Conservation (phyloP, 2,797 vertebrate species). For the Pangasius mekongensis region DNA sequence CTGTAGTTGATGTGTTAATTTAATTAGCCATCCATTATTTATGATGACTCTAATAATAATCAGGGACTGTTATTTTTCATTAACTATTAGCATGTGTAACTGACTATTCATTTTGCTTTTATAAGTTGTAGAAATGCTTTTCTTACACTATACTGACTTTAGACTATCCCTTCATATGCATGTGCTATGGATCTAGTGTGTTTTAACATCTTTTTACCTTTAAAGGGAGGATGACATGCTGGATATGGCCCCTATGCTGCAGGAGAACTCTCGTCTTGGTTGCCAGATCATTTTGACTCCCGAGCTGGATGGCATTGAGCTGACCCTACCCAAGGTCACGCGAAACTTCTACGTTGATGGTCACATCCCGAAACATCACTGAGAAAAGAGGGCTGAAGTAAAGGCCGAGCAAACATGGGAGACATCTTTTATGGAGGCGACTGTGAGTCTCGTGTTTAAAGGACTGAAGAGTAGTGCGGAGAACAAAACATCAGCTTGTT, state of each 20-base stretch:
- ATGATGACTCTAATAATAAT: background rate
- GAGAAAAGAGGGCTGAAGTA: slow-evolving; percentile 60
- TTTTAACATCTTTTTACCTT: background rate
- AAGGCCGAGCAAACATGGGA: background rate
- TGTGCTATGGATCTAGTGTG: background rate
- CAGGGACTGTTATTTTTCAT: background rate
- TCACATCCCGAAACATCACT: slow-evolving; percentile 89
- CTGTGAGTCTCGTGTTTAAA: background rate
- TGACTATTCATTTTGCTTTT: background rate
- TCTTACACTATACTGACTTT: background rate
- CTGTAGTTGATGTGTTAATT: background rate
- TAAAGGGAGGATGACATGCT: slow-evolving; percentile 92
- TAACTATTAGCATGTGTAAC: background rate
- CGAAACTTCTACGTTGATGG: slow-evolving; percentile 95
- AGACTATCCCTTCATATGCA: background rate
- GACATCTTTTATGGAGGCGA: background rate
- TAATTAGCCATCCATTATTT: background rate
- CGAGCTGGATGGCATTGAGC: slow-evolving; percentile 84
- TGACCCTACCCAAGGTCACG: slow-evolving; percentile 88
- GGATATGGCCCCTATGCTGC: slow-evolving; percentile 90
- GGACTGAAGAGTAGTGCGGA: background rate
- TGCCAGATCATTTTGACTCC: slow-evolving; percentile 86
- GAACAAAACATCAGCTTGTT: background rate
- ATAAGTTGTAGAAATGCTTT: background rate
- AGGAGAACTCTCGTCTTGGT: slow-evolving; percentile 88